These are phyloP conservation scores for Sylvilagus bachmani DNA, from an alignment of 2,113 vertebrate genomes.

Conservation along the genomic window DNA sequence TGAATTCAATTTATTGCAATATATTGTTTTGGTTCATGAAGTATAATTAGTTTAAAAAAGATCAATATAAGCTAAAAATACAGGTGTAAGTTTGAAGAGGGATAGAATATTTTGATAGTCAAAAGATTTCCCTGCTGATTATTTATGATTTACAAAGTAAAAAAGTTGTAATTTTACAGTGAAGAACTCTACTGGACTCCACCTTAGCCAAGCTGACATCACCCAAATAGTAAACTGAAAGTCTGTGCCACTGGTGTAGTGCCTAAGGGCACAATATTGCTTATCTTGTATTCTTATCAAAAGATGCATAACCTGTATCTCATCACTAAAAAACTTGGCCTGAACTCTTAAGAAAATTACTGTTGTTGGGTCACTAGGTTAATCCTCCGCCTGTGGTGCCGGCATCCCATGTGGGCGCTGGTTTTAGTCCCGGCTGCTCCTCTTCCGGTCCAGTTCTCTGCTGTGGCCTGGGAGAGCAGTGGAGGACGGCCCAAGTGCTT, in stretches of 20 bases:
- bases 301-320: not conserved
- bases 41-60: constrained; percentile 1
- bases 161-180: not conserved
- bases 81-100: not conserved
- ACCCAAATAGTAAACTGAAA: not conserved
- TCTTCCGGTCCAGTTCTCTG: too few species aligned
- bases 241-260: not conserved
- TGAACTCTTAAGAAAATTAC: not conserved
- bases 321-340: not conserved
- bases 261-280: not conserved
- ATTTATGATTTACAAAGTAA: not conserved
- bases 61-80: not conserved
- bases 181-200: not conserved
- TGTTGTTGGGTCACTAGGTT: not conserved
- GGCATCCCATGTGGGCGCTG: too few species aligned
- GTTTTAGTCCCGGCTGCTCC: too few species aligned
- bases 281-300: not conserved
- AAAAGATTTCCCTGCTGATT: not conserved
- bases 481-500: too few species aligned
- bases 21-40: not conserved
- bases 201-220: not conserved
- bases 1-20: not conserved
- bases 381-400: too few species aligned
- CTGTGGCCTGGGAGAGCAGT: too few species aligned
- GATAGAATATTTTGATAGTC: not conserved